Evolutionary conservation across 2,113 vertebrate genomes (phyloP), one percentile per base, ranked within the genome.

Genomic region (Ornithorhynchus anatinus): DNA sequence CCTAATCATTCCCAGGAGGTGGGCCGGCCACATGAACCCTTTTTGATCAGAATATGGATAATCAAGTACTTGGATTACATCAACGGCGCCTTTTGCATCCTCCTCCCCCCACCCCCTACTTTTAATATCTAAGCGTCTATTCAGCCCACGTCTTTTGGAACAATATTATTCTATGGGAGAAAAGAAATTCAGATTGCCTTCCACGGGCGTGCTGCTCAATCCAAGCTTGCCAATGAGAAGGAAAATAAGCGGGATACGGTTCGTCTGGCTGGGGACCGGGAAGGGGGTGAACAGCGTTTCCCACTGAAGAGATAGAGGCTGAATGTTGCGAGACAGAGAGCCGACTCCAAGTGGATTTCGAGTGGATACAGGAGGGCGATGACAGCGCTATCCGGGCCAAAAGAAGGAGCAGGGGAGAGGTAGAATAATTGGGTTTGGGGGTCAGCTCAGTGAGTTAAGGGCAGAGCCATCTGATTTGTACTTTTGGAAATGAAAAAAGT

Each of bases 31-130:
- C 92, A 94, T 93, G 91, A 90, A 91, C 91, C 90, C 92, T 91
- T 90, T 92, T 91, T 93, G 93, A 95, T 95, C 93, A 92, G 90
- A 92, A 91, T 89, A 88, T 90, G 91, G 93, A 95, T 96, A 97
- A 97, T 97, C 93, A 95, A 95, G 92, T 90, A 92, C 93, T 96
- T 89, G 86, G 92, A 94, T 95, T 93, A 92, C 92, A 88, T 83
- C 83, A 86, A 86, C 89, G 86, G 74, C 48, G 71, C 59, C 64
- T 69, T 38, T 23, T 44, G 50, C 59, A 87, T 73, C 77, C 80
- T 77, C 78, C 90, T 88, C 78, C 73, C 71, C 39, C 25, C 59
- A 50, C 58, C 80, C 77, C 79, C 80, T 77, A 69, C 77, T 82
- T 84, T 88, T 97, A 97, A 97, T 96, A 87, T 84, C 88, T 45